Evolutionary conservation across 2,888 invertebrate species (phyloP), one percentile per base, ranked within the genome.

Genomic region (Sphaeridia pumilis): DNA sequence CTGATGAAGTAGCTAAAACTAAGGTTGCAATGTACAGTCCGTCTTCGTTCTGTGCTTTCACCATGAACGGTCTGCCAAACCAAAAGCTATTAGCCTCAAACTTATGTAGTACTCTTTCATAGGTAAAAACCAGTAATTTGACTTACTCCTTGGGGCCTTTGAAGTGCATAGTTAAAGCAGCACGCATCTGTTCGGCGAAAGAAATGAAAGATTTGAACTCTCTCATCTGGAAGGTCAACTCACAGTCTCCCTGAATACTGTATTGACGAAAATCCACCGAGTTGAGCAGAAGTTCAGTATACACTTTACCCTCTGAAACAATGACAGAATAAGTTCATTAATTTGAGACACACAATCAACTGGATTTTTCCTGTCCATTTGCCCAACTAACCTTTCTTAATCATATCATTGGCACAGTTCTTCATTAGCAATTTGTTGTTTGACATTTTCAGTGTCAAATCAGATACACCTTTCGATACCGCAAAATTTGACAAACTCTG

Each of bases 231-330:
- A 64, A 59, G 1, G 58, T 54, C 3, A 61, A 26, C 22, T 64
- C 61, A 42, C 41, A 42, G 4, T 60, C 54, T 5, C 51, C 48
- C 4, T 52, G 42, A 20, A 61, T 44, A 1, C 36, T 35, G 35
- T 52, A 60, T 10, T 60, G 54, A 2, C 43, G 24, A 49, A 64
- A 64, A 38, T 61, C 64, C 4, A 55, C 48, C 2, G 61, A 41
- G n/a, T 58, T 57, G 2, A 64, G 27, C 21, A 47, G 52, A n/a
- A 58, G 52, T 41, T 64, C 61, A 3, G 64, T 61, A 22, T 58
- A 60, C 5, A 64, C 54, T 27, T 58, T 57, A 12, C 60, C 60
- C 27, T 64, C 64, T 63, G 38, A 3, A 36, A 41, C 20, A 34
- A 34, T 44, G 41, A n/a, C 14, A 31, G 7, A 31, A 31, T 31